These are phyloP conservation scores for Chaunax sp. DNA, from an alignment of 2,797 vertebrate genomes.

Conservation along the genomic window DNA sequence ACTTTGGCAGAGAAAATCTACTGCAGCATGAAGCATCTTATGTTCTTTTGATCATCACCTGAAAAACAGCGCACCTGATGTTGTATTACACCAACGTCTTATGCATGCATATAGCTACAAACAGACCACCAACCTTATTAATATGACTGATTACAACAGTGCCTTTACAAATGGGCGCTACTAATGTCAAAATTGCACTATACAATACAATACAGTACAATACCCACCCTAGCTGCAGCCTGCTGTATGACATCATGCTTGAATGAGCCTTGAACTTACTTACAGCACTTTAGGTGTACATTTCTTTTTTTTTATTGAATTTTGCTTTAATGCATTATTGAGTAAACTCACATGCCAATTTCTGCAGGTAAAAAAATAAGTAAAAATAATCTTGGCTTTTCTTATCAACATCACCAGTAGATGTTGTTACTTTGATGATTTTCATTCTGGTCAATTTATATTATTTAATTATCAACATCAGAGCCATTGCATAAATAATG, in stretches of 20 bases:
- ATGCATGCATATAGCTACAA: neutral
- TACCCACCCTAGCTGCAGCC: too few species aligned
- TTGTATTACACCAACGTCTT: neutral
- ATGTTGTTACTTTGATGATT: neutral
- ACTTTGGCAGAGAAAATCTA: slow-evolving; percentile 35
- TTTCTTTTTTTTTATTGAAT: too few species aligned
- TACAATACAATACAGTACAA: too few species aligned
- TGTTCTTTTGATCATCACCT: slow-evolving; percentile 31
- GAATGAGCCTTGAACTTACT: too few species aligned
- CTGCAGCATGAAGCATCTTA: slow-evolving; percentile 5
- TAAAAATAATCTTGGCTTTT: too few species aligned
- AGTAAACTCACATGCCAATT: neutral
- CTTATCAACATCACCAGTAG: neutral
- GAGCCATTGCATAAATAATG: neutral
- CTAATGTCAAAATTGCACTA: neutral
- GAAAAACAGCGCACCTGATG: slow-evolving; percentile 20
- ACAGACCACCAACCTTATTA: too few species aligned
- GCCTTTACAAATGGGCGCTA: neutral
- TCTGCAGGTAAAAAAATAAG: too few species aligned
- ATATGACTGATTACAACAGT: too few species aligned
- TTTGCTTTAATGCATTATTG: too few species aligned
- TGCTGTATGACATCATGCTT: too few species aligned
- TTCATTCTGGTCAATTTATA: neutral
- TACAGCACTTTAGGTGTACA: too few species aligned
- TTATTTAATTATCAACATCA: neutral